Evolutionary conservation across 2,113 vertebrate genomes (phyloP).

Genomic region (Callipepla californica): DNA sequence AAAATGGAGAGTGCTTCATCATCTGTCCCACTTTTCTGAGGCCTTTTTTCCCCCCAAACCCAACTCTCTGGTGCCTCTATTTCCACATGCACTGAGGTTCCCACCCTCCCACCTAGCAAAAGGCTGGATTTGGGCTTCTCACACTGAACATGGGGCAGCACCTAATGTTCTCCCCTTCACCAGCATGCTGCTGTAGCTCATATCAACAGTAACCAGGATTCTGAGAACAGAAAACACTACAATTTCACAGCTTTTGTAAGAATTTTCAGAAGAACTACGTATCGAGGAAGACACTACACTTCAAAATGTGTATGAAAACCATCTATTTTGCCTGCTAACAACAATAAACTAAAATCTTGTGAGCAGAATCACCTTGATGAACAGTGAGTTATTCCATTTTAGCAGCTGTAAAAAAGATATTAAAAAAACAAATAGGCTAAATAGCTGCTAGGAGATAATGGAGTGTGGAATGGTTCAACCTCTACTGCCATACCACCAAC

Average conservation of each 20-base stretch:
- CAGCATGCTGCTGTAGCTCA: fast-evolving
- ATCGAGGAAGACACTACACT: background rate
- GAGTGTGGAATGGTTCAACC: background rate
- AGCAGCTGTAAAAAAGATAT: background rate
- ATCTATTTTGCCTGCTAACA: background rate
- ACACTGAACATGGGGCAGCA: fast-evolving
- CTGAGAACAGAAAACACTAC: background rate
- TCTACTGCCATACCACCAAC: too few relatives aligned
- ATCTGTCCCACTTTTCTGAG: background rate
- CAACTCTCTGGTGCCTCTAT: background rate
- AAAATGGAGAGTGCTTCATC: background rate
- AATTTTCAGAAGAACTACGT: background rate
- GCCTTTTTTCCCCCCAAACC: background rate
- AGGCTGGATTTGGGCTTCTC: background rate
- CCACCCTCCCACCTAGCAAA: background rate
- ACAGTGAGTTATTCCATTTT: background rate
- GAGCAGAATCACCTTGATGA: background rate
- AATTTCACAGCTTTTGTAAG: background rate
- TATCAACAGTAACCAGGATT: background rate
- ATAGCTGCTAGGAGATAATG: background rate
- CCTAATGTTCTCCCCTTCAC: fast-evolving
- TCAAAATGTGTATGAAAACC: background rate
- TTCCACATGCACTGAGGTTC: background rate
- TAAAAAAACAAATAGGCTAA: background rate
- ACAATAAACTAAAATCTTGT: background rate